phyloP scores from a whole-genome alignment of 2,888 invertebrate species.

The Orthonychiurus folsomi region DNA sequence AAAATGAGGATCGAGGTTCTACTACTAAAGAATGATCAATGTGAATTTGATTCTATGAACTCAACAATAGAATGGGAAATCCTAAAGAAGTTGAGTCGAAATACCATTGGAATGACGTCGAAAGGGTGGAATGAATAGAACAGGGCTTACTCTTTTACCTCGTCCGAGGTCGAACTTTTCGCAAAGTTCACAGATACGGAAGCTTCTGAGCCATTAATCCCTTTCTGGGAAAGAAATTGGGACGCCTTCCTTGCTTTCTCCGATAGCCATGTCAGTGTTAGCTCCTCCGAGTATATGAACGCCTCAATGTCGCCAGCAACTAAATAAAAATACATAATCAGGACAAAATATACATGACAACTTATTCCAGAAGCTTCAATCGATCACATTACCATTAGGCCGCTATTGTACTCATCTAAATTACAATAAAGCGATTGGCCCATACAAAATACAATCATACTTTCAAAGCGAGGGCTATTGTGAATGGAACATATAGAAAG shows the following conservation, averaged over 20 bases:
- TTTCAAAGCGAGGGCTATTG: no score
- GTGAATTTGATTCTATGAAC: not conserved
- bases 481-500: no score
- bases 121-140: conserved; percentile 8
- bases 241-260: conserved; percentile 60
- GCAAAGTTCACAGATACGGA: conserved; percentile 69
- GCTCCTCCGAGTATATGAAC: conserved; percentile 73
- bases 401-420: no score
- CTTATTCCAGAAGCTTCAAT: not conserved
- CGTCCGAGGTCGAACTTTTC: conserved; percentile 46
- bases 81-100: not conserved
- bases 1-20: no score
- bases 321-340: not conserved
- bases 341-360: not conserved
- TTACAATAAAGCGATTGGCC: no score
- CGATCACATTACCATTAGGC: no score
- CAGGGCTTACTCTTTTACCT: conserved; percentile 16
- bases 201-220: conserved; percentile 59
- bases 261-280: conserved; percentile 64
- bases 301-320: conserved; percentile 62
- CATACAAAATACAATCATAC: no score
- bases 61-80: not conserved
- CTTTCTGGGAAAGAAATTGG: conserved; percentile 56
- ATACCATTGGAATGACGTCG: no score
- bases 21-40: not conserved